These are phyloP conservation scores for Sphenopsis melanotis DNA, from an alignment of 2,797 vertebrate species.

Conservation along the genomic window DNA sequence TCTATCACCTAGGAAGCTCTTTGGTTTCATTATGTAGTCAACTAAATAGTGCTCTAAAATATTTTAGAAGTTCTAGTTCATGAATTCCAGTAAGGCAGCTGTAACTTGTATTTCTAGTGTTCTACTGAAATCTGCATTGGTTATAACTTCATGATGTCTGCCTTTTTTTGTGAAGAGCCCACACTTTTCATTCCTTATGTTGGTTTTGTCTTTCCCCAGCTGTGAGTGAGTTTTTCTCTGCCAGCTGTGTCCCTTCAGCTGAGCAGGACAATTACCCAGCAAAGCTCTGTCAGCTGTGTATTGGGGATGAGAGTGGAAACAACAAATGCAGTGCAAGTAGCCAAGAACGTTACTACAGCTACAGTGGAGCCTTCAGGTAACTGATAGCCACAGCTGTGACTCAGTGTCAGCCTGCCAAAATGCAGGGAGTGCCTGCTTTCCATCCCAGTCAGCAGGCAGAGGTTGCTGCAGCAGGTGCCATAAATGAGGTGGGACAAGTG, in stretches of 20 bases:
- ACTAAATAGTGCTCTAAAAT: background rate
- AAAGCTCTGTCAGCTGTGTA: slow-evolving; percentile 84
- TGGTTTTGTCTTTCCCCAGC: slow-evolving; percentile 68
- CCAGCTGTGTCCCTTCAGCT: slow-evolving; percentile 89
- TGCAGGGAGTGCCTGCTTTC: background rate
- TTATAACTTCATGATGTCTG: background rate
- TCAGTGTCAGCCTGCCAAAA: background rate
- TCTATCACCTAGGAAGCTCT: background rate
- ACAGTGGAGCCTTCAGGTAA: slow-evolving; percentile 94
- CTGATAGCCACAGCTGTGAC: accelerated
- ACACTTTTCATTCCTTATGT: background rate
- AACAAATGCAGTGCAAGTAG: slow-evolving; percentile 82
- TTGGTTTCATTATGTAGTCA: background rate
- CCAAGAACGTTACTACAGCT: slow-evolving; percentile 86
- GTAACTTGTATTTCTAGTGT: background rate
- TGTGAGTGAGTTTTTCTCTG: slow-evolving; percentile 84
- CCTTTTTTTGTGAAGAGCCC: background rate
- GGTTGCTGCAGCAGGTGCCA: background rate
- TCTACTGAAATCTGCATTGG: background rate
- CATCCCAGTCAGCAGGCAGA: background rate
- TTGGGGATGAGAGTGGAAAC: slow-evolving; percentile 79
- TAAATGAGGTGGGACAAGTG: background rate
- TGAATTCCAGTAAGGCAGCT: background rate
- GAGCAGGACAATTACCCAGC: slow-evolving; percentile 77
- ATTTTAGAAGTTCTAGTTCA: background rate